phyloP scores from a whole-genome alignment of 2,113 vertebrate genomes.

The Crotophaga sulcirostris region DNA sequence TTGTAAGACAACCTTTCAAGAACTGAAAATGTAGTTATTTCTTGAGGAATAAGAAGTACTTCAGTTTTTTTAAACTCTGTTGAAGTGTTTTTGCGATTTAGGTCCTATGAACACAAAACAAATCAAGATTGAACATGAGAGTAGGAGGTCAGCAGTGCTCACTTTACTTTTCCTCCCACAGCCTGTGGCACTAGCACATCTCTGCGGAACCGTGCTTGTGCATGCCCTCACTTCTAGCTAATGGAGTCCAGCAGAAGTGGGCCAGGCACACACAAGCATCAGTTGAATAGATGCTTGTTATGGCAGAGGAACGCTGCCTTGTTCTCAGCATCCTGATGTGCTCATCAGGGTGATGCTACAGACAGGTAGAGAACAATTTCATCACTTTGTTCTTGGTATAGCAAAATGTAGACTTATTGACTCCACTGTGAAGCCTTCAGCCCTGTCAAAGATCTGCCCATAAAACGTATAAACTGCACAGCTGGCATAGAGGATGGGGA shows the following conservation, averaged over 20 bases:
- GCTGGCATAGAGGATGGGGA: not conserved
- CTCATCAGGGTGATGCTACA: not conserved
- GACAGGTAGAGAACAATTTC: not conserved
- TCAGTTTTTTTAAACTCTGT: not conserved
- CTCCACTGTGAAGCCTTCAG: not conserved
- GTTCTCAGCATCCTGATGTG: not conserved
- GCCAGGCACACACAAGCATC: too few species aligned
- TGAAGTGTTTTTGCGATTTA: not conserved
- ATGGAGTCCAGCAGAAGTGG: not conserved
- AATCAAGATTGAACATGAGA: not conserved
- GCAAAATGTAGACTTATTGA: not conserved
- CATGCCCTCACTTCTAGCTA: not conserved
- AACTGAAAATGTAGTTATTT: not conserved
- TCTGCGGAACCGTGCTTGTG: not conserved
- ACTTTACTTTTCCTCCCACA: not conserved
- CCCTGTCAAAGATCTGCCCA: not conserved
- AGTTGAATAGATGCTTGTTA: not conserved
- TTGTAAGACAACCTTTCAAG: not conserved
- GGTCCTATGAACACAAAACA: not conserved
- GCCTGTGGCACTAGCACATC: not conserved
- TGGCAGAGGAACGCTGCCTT: rapidly evolving
- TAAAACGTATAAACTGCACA: not conserved
- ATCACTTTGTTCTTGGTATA: not conserved
- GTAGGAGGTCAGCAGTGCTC: not conserved
- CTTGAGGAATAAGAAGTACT: not conserved